Evolutionary conservation across 2,113 vertebrate genomes (phyloP), one percentile per base, ranked within the genome.

Genomic region (Geococcyx californianus): DNA sequence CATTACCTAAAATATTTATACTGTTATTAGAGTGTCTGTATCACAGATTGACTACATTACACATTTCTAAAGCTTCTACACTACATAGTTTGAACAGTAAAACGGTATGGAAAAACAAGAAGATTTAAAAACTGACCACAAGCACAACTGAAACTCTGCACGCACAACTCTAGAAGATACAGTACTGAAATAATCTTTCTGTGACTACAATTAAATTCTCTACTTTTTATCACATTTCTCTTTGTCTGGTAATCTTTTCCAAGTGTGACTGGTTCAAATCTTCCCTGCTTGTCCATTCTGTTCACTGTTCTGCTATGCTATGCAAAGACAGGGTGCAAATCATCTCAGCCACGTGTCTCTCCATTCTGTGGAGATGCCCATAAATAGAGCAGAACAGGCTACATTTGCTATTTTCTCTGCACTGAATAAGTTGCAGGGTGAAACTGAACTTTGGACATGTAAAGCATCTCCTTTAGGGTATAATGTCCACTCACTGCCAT

Each of bases 1-100:
- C 98, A 99, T 99, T 91, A 99, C 99, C 99, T 99, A 54, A 54
- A 96, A 94, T 15, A 84, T n/a, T 29, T 33, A 72, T 4, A 49
- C 4, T 66, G 33, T 47, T 28, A 34, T 58, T 47, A 80, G 11
- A n/a, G 11, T 24, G 5, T 11, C 42, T 47, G 17, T 55, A 73
- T 42, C 13, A 25, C n/a, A 59, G 10, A 60, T 9, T 24, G 24
- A 70, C 20, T 26, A 38, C 2, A 1, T 1, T 47, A 38, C 10
- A 11, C 4, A 16, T 7, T 33, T 70, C 40, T 73, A 54, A 68
- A 69, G 63, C 59, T 73, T 26, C 51, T 62, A 11, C 11, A 29
- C 34, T 63, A 23, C 15, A 23, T 1, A 8, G 31, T 49, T 62
- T 31, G 38, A 81, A 68, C 18, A 36, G 42, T 11, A 47, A 40